Evolutionary conservation across 2,888 invertebrate species (phyloP).

Genomic region (Mamestra brassicae): DNA sequence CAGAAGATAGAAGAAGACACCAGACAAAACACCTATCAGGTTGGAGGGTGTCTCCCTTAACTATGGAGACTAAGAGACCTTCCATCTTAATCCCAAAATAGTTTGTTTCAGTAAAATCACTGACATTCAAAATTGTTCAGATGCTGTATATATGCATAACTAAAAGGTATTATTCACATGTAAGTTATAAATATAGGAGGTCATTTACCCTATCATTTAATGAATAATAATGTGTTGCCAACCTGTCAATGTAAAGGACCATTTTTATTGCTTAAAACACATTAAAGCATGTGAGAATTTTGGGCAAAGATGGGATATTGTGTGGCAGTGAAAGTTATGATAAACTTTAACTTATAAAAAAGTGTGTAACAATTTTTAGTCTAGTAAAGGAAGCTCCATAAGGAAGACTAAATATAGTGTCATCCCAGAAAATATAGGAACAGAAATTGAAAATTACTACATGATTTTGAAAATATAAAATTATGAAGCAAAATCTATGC

Average conservation of each 20-base stretch:
- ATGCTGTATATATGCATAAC: conserved; percentile 10
- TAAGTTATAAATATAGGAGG: conserved; percentile 33
- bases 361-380: neutral
- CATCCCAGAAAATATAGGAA: neutral
- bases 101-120: neutral
- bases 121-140: neutral
- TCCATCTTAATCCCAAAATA: neutral
- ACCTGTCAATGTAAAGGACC: neutral
- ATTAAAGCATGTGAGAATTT: too few relatives aligned
- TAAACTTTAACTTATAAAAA: neutral
- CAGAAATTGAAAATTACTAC: neutral
- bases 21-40: too few relatives aligned
- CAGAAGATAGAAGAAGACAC: too few relatives aligned
- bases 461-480: too few relatives aligned
- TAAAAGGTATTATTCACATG: conserved; percentile 18
- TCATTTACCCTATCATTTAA: conserved; percentile 42
- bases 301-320: neutral
- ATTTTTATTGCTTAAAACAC: neutral
- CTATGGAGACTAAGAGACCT: neutral
- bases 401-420: neutral
- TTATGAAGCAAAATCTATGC: too few relatives aligned
- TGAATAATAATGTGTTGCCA: conserved; percentile 40
- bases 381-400: neutral
- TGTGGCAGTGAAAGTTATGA: neutral
- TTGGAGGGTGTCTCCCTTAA: too few relatives aligned